Percentiles rank a stretch among this genome's conserved stretches.
These are phyloP conservation scores for Serrognathus titanus DNA, from an alignment of 2,888 invertebrate genomes.

Conservation along the genomic window DNA sequence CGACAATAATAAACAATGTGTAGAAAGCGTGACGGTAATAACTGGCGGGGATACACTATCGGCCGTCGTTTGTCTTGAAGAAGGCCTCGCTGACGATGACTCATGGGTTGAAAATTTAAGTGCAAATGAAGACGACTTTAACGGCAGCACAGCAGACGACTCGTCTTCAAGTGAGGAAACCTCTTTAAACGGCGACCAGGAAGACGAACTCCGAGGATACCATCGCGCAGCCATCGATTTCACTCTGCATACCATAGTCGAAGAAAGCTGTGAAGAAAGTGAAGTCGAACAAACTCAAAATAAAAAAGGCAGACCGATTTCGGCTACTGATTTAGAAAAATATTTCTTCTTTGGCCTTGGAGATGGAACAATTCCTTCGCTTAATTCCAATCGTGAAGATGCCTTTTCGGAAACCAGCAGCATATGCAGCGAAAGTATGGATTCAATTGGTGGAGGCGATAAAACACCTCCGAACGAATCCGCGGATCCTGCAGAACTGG, in stretches of 20 bases:
- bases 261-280: slow-evolving; percentile 93
- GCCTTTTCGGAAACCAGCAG: slow-evolving; percentile 79
- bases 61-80: slow-evolving; percentile 73
- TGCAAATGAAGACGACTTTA: slow-evolving; percentile 65
- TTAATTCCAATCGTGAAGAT: slow-evolving; percentile 56
- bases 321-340: slow-evolving; percentile 83
- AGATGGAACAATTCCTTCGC: slow-evolving; percentile 60
- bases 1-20: slow-evolving; percentile 27
- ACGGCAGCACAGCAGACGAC: slow-evolving; percentile 60
- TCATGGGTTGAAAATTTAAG: slow-evolving; percentile 89
- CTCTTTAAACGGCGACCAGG: slow-evolving; percentile 61
- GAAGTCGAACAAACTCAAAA: slow-evolving; percentile 65
- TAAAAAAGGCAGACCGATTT: slow-evolving; percentile 64
- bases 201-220: slow-evolving; percentile 80
- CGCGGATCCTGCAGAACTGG: slow-evolving; percentile 68
- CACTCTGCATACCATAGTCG: slow-evolving; percentile 88
- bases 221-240: slow-evolving; percentile 82
- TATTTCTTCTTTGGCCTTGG: slow-evolving; percentile 87
- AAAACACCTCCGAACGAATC: slow-evolving; percentile 42
- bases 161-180: slow-evolving; percentile 67
- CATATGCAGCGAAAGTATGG: slow-evolving; percentile 78
- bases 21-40: slow-evolving; percentile 64
- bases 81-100: slow-evolving; percentile 85
- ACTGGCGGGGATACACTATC: slow-evolving; percentile 69
- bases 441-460: slow-evolving; percentile 64